Evolutionary conservation across 2,888 invertebrate species (phyloP).

Genomic region (Melikaiella ostensackeni): DNA sequence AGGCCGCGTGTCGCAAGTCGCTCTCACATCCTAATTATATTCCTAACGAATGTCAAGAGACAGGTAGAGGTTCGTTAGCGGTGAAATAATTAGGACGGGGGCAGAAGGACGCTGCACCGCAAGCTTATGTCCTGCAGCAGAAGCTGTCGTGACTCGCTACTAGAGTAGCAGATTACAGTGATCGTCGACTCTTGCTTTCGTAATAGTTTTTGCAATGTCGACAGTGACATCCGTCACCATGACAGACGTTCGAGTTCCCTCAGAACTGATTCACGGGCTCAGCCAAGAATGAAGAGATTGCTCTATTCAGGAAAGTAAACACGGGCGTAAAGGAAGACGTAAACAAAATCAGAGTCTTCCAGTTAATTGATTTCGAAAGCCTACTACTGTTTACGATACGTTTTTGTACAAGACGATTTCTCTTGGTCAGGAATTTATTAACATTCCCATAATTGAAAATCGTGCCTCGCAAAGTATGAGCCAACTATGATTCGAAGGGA

Average conservation of each 20-base stretch:
- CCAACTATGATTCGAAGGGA: background rate
- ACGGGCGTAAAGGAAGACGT: background rate
- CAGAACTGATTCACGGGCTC: constrained; percentile 22
- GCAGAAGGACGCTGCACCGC: constrained; percentile 40
- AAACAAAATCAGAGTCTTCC: background rate
- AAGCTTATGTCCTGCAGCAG: constrained; percentile 36
- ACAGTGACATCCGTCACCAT: constrained; percentile 23
- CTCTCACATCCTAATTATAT: constrained; percentile 12
- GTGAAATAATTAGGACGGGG: constrained; percentile 31
- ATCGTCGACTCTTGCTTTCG: constrained; percentile 27
- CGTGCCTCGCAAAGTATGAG: background rate
- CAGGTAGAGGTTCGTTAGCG: constrained; percentile 31
- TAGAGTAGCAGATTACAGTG: constrained; percentile 39
- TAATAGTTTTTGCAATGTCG: constrained; percentile 31
- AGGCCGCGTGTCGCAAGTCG: constrained; percentile 32
- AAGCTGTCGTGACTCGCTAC: constrained; percentile 36
- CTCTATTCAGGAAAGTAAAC: background rate
- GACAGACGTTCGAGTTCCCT: constrained; percentile 5
- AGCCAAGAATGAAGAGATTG: background rate
- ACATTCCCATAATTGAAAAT: background rate
- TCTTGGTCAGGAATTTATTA: background rate
- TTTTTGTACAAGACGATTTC: background rate
- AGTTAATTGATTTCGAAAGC: background rate
- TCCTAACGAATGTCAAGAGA: constrained; percentile 31
- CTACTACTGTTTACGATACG: background rate